Percentiles rank a stretch among this genome's conserved stretches.
Conservation (phyloP, 2,113 vertebrate genomes). For the Phodopus roborovskii region DNA sequence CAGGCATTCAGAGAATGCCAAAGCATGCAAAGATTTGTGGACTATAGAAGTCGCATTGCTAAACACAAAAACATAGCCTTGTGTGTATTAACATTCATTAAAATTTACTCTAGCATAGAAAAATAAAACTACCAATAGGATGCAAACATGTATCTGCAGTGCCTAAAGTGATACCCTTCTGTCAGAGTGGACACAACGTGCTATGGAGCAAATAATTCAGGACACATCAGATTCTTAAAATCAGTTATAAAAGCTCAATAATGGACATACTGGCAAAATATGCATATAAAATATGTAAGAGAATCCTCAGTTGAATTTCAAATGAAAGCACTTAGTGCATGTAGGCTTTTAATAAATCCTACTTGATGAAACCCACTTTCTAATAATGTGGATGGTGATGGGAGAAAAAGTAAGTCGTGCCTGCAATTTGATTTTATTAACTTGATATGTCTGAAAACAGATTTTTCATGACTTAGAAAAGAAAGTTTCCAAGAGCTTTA, state of each 20-base stretch:
- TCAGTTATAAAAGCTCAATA: slow-evolving; percentile 67
- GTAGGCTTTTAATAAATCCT: slow-evolving; percentile 77
- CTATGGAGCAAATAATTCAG: slow-evolving; percentile 51
- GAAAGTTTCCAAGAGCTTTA: slow-evolving; percentile 64
- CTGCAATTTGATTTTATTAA: slow-evolving; percentile 79
- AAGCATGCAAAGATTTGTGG: neutral
- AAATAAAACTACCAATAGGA: neutral
- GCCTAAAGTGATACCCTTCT: neutral
- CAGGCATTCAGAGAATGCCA: neutral
- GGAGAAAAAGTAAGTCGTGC: slow-evolving; percentile 50
- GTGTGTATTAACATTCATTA: neutral
- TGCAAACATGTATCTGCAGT: neutral
- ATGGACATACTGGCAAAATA: slow-evolving; percentile 68
- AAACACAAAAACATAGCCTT: neutral
- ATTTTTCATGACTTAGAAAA: slow-evolving; percentile 66
- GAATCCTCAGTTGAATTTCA: slow-evolving; percentile 70
- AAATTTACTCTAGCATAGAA: slow-evolving; percentile 6
- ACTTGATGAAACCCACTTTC: slow-evolving; percentile 74
- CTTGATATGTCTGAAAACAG: slow-evolving; percentile 71
- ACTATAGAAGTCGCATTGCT: neutral
- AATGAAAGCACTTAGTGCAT: slow-evolving; percentile 71
- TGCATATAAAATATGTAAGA: slow-evolving; percentile 71
- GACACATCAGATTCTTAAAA: slow-evolving; percentile 55
- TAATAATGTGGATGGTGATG: slow-evolving; percentile 68
- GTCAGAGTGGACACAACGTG: neutral